These are phyloP conservation scores for Anticlea derivata DNA, from an alignment of 2,888 invertebrate genomes.

Conservation along the genomic window DNA sequence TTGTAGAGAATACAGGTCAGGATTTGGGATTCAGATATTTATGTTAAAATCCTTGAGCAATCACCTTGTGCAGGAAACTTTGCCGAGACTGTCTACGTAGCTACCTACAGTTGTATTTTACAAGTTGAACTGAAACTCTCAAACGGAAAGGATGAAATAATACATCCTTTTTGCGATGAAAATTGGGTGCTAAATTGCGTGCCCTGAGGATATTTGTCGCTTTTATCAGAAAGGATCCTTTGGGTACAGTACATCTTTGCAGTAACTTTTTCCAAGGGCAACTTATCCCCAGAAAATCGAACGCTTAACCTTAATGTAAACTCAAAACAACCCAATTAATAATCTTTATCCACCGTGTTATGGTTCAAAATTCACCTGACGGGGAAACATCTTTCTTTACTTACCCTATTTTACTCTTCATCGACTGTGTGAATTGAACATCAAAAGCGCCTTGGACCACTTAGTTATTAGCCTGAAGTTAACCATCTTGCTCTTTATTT, in stretches of 20 bases:
- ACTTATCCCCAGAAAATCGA: too few relatives aligned
- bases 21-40: slow-evolving; percentile 18
- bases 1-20: slow-evolving; percentile 15
- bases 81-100: neutral
- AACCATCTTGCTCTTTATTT: slow-evolving; percentile 7
- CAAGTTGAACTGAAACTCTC: slow-evolving; percentile 1
- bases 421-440: slow-evolving; percentile 25
- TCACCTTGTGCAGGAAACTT: slow-evolving; percentile 7
- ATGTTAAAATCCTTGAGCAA: slow-evolving; percentile 16
- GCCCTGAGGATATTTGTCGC: slow-evolving; percentile 6
- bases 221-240: neutral
- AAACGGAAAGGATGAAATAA: slow-evolving; percentile 1
- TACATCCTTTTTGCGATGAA: slow-evolving; percentile 1
- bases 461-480: slow-evolving; percentile 12
- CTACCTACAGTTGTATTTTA: too few relatives aligned
- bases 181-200: neutral
- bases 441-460: slow-evolving; percentile 31
- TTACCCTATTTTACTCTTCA: slow-evolving; percentile 10
- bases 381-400: slow-evolving; percentile 2
- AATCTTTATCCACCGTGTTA: slow-evolving; percentile 5
- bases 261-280: neutral
- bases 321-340: neutral
- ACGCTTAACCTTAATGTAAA: too few relatives aligned
- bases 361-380: neutral
- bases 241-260: neutral